Conservation (phyloP, 2,113 vertebrate species). For the Gymnogyps californianus region DNA sequence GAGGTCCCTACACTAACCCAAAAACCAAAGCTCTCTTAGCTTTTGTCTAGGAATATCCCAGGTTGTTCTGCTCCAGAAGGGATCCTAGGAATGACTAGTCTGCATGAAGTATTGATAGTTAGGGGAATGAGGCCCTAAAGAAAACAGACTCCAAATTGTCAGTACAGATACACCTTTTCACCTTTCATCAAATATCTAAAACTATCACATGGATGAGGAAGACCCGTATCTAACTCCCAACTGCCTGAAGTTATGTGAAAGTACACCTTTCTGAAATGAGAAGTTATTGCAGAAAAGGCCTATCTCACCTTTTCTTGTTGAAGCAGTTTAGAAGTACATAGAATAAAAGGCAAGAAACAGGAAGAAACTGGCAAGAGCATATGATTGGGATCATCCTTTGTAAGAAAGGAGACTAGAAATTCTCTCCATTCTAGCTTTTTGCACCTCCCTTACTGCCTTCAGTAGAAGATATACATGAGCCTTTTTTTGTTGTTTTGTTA, state of each 20-base stretch:
- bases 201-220: neutral
- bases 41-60: neutral
- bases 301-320: neutral
- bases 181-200: neutral
- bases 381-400: neutral
- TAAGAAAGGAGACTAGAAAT: neutral
- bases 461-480: neutral
- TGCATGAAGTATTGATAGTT: neutral
- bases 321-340: neutral
- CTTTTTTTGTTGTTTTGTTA: neutral
- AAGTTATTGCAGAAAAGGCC: neutral
- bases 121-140: neutral
- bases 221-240: neutral
- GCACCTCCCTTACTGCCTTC: neutral
- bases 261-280: neutral
- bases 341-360: neutral
- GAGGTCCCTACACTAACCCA: neutral
- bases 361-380: neutral
- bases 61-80: neutral
- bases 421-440: neutral
- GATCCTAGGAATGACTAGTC: neutral
- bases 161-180: neutral
- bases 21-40: neutral
- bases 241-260: neutral
- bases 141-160: neutral